Evolutionary conservation across 2,888 invertebrate species (phyloP).

Genomic region (Polyommatus iphigenia): DNA sequence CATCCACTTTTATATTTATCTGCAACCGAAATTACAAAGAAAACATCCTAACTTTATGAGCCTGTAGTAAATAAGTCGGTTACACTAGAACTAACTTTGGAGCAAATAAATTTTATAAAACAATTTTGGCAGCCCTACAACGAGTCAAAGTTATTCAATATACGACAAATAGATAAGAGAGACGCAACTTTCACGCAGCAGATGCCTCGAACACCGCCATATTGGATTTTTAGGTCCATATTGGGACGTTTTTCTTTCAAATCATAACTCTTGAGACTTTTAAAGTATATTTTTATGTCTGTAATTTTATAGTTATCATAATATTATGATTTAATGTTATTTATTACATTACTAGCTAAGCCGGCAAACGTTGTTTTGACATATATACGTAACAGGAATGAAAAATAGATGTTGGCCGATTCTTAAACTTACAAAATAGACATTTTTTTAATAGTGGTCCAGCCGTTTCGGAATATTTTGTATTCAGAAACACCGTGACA

Average conservation of each 20-base stretch:
- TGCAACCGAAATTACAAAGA: background rate
- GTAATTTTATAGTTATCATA: too few relatives aligned
- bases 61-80: background rate
- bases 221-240: slow-evolving; percentile 25
- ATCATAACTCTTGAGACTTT: background rate
- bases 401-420: too few relatives aligned
- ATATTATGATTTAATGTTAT: too few relatives aligned
- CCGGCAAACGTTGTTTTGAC: too few relatives aligned
- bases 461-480: too few relatives aligned
- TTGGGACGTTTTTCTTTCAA: background rate
- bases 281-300: background rate
- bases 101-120: slow-evolving; percentile 26
- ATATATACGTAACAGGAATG: too few relatives aligned
- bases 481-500: too few relatives aligned
- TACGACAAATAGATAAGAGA: slow-evolving; percentile 42
- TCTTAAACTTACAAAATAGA: too few relatives aligned
- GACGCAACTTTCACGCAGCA: slow-evolving; percentile 44
- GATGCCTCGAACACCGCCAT: slow-evolving; percentile 36
- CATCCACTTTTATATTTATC: too few relatives aligned
- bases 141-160: slow-evolving; percentile 43
- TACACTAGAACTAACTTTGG: background rate
- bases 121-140: slow-evolving; percentile 22
- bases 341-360: too few relatives aligned
- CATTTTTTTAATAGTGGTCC: too few relatives aligned
- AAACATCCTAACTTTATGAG: background rate